These are phyloP conservation scores for Sylvilagus floridanus DNA, from an alignment of 2,797 vertebrate species.

Conservation along the genomic window DNA sequence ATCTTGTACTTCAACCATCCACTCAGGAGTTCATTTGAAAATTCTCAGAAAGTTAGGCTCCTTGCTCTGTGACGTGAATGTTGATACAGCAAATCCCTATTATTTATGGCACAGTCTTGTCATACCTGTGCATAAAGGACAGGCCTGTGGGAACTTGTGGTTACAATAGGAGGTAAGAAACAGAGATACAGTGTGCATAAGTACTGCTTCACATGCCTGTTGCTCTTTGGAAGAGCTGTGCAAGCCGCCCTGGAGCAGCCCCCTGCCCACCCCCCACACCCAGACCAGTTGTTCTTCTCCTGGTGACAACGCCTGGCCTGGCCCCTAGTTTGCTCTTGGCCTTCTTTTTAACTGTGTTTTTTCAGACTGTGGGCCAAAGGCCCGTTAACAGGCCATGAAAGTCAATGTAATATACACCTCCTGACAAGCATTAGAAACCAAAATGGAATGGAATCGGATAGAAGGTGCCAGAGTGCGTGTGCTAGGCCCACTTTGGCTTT, in stretches of 20 bases:
- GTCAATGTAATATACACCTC: not conserved
- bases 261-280: not conserved
- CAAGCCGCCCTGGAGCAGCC: rapidly evolving
- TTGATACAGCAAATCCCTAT: not conserved
- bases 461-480: not conserved
- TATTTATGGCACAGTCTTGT: not conserved
- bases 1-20: not conserved
- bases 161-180: not conserved
- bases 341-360: not conserved
- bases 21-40: slow-evolving; percentile 1
- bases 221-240: not conserved
- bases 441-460: not conserved
- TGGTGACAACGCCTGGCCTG: no score
- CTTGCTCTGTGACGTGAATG: not conserved
- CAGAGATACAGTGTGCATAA: not conserved
- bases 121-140: not conserved
- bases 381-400: not conserved
- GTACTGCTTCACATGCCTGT: not conserved
- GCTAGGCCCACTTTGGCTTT: not conserved
- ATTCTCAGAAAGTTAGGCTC: not conserved
- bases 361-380: not conserved
- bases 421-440: not conserved
- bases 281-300: not conserved
- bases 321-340: not conserved
- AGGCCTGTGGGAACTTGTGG: not conserved